Conservation (phyloP, 1,140 invertebrate genomes). For the Euschistus heros region DNA sequence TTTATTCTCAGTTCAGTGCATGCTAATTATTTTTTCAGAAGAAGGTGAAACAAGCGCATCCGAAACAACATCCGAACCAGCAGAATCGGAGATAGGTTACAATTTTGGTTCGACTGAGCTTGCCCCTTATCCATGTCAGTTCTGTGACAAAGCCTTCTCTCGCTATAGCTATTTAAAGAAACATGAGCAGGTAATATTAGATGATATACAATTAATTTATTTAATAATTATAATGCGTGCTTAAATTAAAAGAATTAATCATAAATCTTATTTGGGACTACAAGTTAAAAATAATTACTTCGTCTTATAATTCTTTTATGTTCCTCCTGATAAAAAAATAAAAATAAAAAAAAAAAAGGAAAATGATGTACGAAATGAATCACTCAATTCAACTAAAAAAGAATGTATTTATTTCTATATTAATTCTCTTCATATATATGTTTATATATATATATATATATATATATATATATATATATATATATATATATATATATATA, state of each 20-base stretch:
- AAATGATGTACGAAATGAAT: too few relatives aligned
- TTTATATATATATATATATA: too few relatives aligned
- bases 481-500: too few relatives aligned
- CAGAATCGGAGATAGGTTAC: conserved; percentile 47
- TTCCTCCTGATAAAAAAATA: background rate
- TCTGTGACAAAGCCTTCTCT: conserved; percentile 84
- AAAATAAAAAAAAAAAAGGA: background rate
- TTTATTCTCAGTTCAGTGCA: too few relatives aligned
- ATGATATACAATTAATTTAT: background rate
- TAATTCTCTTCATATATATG: too few relatives aligned
- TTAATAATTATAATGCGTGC: background rate
- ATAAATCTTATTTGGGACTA: background rate
- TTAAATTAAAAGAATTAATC: background rate
- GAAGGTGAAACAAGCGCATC: conserved; percentile 11
- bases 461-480: too few relatives aligned
- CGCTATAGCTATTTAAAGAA: conserved; percentile 76
- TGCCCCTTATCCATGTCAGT: conserved; percentile 78
- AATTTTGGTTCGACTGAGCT: conserved; percentile 56
- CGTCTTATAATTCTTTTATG: background rate
- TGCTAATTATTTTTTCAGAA: background rate
- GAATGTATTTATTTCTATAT: too few relatives aligned
- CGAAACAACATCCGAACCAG: conserved; percentile 38
- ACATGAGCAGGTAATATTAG: conserved; percentile 73
- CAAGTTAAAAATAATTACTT: background rate
- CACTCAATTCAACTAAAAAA: too few relatives aligned